Percentiles rank a stretch among this genome's conserved stretches.
These are phyloP conservation scores for Drosophila parabipectinata DNA, from an alignment of 1,140 invertebrate species.

Conservation along the genomic window DNA sequence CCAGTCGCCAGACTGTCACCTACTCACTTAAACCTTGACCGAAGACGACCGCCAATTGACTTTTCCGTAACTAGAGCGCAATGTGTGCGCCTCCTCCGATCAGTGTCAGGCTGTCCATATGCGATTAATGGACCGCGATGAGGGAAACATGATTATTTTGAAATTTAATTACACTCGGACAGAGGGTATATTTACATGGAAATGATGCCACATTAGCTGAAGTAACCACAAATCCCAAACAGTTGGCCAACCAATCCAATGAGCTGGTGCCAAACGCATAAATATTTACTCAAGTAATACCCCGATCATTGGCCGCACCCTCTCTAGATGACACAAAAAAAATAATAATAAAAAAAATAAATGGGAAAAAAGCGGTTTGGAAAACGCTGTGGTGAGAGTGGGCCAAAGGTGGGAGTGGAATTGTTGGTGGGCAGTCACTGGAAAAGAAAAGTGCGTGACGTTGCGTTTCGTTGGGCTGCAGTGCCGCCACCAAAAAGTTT, in stretches of 20 bases:
- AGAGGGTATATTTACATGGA: constrained; percentile 24
- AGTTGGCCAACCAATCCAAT: constrained; percentile 26
- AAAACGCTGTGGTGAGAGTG: constrained; percentile 5
- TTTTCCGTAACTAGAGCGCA: constrained; percentile 20
- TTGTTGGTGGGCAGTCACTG: constrained; percentile 35
- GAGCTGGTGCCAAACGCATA: constrained; percentile 38
- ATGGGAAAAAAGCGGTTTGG: constrained; percentile 22
- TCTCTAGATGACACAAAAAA: constrained; percentile 9
- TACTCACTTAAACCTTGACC: constrained; percentile 45
- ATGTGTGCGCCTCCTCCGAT: constrained; percentile 12
- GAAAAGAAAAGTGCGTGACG: constrained; percentile 71
- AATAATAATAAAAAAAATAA: background rate
- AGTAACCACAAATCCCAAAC: constrained; percentile 17
- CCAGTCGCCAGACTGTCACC: constrained; percentile 8
- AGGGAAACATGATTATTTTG: constrained; percentile 7
- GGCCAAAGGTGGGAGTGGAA: constrained; percentile 29
- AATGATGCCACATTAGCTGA: constrained; percentile 48
- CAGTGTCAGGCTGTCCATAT: constrained; percentile 14
- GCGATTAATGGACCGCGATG: constrained; percentile 39
- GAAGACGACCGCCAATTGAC: constrained; percentile 48
- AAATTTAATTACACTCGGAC: constrained; percentile 14
- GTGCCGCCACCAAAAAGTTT: constrained; percentile 2
- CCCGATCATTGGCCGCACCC: constrained; percentile 47
- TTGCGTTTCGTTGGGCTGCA: constrained; percentile 10
- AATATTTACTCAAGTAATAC: constrained; percentile 70